Evolutionary conservation across 2,797 vertebrate species (phyloP).

Genomic region (Florisuga fusca): DNA sequence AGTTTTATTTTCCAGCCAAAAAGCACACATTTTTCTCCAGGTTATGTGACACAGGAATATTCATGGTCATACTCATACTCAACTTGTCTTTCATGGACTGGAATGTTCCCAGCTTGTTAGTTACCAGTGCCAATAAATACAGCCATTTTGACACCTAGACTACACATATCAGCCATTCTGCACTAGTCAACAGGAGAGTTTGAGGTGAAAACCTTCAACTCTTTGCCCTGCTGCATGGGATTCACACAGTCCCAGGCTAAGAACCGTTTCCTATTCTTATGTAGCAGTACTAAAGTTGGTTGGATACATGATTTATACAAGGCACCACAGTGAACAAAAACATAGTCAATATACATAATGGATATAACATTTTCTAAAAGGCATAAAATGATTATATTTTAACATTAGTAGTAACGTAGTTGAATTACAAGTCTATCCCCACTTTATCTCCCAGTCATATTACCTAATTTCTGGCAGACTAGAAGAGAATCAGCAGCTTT

Average conservation of each 20-base stretch:
- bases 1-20: slow-evolving; percentile 46
- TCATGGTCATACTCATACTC: background rate
- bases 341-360: background rate
- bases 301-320: background rate
- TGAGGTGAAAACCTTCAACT: background rate
- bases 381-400: slow-evolving; percentile 8
- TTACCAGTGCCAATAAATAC: background rate
- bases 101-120: background rate
- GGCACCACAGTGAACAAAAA: slow-evolving; percentile 21
- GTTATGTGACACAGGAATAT: background rate
- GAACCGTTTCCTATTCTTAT: background rate
- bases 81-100: background rate
- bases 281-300: background rate
- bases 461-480: background rate
- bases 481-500: background rate
- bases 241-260: background rate
- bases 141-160: background rate
- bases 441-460: background rate
- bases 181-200: background rate
- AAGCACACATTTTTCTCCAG: background rate
- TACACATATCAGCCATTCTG: background rate
- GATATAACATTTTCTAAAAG: slow-evolving; percentile 2
- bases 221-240: background rate
- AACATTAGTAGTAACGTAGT: slow-evolving; percentile 31
- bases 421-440: slow-evolving; percentile 15